Conservation (phyloP, 2,888 invertebrate species). For the Machimus rusticus region DNA sequence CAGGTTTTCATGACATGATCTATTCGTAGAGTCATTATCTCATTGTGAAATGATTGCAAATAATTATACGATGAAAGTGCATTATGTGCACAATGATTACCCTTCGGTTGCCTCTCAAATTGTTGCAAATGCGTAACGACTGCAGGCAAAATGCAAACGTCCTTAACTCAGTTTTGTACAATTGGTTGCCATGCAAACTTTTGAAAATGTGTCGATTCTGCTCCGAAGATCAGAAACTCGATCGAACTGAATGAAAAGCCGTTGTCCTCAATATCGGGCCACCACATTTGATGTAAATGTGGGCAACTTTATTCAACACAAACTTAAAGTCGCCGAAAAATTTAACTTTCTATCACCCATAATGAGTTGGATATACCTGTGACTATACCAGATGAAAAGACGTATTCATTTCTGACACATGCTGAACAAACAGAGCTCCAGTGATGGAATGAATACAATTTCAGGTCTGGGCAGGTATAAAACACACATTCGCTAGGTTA, state of each 20-base stretch:
- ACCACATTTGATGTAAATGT: not conserved
- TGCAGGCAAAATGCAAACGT: not conserved
- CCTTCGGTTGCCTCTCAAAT: not conserved
- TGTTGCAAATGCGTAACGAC: slow-evolving; percentile 2
- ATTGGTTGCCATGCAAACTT: not conserved
- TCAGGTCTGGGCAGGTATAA: slow-evolving; percentile 17
- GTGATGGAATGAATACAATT: slow-evolving; percentile 1
- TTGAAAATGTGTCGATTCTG: not conserved
- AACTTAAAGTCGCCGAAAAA: not conserved
- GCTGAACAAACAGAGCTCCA: slow-evolving; percentile 5
- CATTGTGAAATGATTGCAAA: slow-evolving; percentile 35
- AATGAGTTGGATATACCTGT: not conserved
- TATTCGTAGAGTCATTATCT: slow-evolving; percentile 3
- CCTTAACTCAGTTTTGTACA: not conserved
- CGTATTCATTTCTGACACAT: slow-evolving; percentile 27
- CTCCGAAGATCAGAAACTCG: not conserved
- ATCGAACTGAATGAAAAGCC: not conserved
- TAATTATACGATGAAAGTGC: slow-evolving; percentile 38
- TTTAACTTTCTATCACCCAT: not conserved
- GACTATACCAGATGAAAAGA: not conserved
- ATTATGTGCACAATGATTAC: slow-evolving; percentile 23
- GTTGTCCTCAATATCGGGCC: not conserved
- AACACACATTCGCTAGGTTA: slow-evolving; percentile 35
- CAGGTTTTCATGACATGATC: not conserved
- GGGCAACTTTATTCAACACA: not conserved